phyloP scores from a whole-genome alignment of 2,797 vertebrate genomes.

The Cyclura pinguis region DNA sequence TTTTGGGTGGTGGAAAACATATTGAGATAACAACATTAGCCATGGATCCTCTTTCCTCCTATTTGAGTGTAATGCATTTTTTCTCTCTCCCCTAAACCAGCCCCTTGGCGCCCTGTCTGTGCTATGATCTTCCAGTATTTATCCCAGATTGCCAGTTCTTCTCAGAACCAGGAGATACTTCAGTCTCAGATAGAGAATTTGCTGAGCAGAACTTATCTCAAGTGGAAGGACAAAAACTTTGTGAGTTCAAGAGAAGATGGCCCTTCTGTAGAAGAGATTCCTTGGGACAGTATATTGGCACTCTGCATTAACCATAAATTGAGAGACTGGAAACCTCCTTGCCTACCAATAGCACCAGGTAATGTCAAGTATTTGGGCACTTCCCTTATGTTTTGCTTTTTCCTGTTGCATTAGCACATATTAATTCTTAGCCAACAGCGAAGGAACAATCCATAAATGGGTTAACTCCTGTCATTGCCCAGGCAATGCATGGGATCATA shows the following conservation, averaged over 20 bases:
- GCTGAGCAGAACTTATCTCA: constrained; percentile 80
- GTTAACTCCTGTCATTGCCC: no score
- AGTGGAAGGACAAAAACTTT: constrained; percentile 56
- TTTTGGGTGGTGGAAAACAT: neutral
- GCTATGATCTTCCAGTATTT: constrained; percentile 85
- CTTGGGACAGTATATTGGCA: constrained; percentile 89
- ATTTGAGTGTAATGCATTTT: neutral
- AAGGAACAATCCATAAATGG: no score
- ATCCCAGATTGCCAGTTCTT: constrained; percentile 85
- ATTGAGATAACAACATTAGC: neutral
- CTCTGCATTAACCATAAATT: constrained; percentile 93
- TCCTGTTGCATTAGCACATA: neutral
- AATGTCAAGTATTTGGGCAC: neutral
- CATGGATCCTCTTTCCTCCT: neutral
- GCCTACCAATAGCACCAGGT: constrained; percentile 82
- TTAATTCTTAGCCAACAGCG: neutral
- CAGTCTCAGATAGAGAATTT: constrained; percentile 90
- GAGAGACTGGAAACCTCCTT: constrained; percentile 88
- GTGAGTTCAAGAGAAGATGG: neutral
- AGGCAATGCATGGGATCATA: no score
- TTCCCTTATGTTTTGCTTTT: accelerated
- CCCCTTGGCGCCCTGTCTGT: constrained; percentile 87
- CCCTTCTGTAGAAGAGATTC: constrained; percentile 82
- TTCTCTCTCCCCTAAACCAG: constrained; percentile 69
- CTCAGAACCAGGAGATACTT: constrained; percentile 85